Conservation (phyloP, 2,113 vertebrate genomes). For the Rhinolophus ferrumequinum region DNA sequence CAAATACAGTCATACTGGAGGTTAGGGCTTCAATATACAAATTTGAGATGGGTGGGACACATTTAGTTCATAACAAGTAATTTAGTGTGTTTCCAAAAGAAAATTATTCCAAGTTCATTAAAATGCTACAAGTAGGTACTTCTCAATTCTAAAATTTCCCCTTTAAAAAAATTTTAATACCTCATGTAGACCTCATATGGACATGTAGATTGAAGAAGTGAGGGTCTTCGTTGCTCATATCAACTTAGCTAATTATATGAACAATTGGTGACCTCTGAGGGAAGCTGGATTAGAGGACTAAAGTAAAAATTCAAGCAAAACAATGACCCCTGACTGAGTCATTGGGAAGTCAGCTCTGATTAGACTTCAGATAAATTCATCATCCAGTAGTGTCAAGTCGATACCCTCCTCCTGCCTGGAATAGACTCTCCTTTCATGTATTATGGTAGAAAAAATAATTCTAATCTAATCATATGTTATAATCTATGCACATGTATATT, state of each 20-base stretch:
- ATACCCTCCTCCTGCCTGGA: background rate
- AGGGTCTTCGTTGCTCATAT: background rate
- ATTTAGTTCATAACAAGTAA: background rate
- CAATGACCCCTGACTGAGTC: background rate
- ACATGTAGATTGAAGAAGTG: background rate
- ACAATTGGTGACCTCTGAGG: background rate
- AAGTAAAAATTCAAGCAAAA: slow-evolving; percentile 8
- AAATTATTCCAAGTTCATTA: background rate
- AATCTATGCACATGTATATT: background rate
- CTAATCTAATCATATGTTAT: background rate
- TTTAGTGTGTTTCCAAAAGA: slow-evolving; percentile 11
- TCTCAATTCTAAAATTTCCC: background rate
- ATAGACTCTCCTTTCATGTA: background rate
- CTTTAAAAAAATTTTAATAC: background rate
- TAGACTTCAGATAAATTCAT: background rate
- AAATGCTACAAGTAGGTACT: background rate
- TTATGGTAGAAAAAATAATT: background rate
- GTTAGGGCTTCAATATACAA: background rate
- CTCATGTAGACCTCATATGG: background rate
- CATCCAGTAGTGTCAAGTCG: background rate
- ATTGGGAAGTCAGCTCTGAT: background rate
- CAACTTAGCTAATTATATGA: background rate
- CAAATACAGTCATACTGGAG: background rate
- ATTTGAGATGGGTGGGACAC: background rate
- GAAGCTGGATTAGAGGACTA: background rate